Evolutionary conservation across 30 jellyfish, hydroid and myxozoan species (phyloP).

Genomic region (Nemopilema nomurai): DNA sequence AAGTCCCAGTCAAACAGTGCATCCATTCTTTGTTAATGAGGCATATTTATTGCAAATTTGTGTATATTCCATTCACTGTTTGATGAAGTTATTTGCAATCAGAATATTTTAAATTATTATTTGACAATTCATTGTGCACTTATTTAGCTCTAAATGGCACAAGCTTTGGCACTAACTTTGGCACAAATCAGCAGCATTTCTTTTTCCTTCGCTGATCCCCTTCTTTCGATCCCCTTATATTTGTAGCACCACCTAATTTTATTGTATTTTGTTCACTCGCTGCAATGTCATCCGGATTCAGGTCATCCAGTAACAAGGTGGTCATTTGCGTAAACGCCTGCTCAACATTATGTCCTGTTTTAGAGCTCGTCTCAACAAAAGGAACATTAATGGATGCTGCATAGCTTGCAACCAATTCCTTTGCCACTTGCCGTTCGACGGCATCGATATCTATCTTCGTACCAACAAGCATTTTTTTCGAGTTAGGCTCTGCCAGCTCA

Average conservation of each 20-base stretch:
- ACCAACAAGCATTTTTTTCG: slow-evolving; percentile 92
- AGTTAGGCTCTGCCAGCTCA: slow-evolving; percentile 93
- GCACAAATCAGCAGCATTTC: slow-evolving; percentile 63
- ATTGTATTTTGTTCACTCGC: slow-evolving; percentile 41
- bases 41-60: too few relatives aligned
- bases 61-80: too few relatives aligned
- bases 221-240: slow-evolving; percentile 7
- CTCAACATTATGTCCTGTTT: slow-evolving; percentile 95
- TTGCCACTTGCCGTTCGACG: slow-evolving; percentile 65
- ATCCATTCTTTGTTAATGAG: too few relatives aligned
- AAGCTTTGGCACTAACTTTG: too few relatives aligned
- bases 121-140: too few relatives aligned
- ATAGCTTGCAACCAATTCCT: slow-evolving; percentile 59
- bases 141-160: too few relatives aligned
- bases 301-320: slow-evolving; percentile 73
- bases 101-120: too few relatives aligned
- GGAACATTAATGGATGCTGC: slow-evolving; percentile 70
- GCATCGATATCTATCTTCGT: slow-evolving; percentile 86
- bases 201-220: slow-evolving; percentile 33
- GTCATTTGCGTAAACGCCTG: slow-evolving; percentile 91
- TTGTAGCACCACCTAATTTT: slow-evolving; percentile 44
- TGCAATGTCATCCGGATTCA: slow-evolving; percentile 54
- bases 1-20: too few relatives aligned
- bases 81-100: too few relatives aligned
- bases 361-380: slow-evolving; percentile 88